phyloP scores from a whole-genome alignment of 1,140 invertebrate genomes.

The Drosophila sucinea region DNA sequence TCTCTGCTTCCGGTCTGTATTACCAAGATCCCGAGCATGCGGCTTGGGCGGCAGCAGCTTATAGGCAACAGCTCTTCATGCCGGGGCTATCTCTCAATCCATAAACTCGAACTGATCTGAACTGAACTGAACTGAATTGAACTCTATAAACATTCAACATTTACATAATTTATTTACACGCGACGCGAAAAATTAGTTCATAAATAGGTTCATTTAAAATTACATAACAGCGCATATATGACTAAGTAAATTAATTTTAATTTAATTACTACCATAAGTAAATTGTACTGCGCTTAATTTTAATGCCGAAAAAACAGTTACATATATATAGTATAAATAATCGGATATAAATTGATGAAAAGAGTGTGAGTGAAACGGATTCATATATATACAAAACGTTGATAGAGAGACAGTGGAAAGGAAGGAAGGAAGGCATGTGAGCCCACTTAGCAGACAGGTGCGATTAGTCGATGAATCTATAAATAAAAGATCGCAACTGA shows the following conservation, averaged over 20 bases:
- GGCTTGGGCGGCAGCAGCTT: slow-evolving; percentile 46
- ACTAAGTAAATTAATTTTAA: slow-evolving; percentile 71
- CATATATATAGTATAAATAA: slow-evolving; percentile 12
- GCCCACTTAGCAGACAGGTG: slow-evolving; percentile 51
- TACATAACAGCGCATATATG: slow-evolving; percentile 81
- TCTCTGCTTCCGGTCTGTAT: slow-evolving; percentile 14
- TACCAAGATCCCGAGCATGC: slow-evolving; percentile 49
- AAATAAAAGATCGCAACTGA: slow-evolving; percentile 7
- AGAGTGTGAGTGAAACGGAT: slow-evolving; percentile 16
- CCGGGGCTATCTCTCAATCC: slow-evolving; percentile 46
- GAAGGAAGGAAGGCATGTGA: slow-evolving; percentile 42
- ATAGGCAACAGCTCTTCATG: slow-evolving; percentile 42
- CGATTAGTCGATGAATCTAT: slow-evolving; percentile 41
- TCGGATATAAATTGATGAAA: neutral
- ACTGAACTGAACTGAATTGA: neutral
- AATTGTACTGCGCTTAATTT: slow-evolving; percentile 57
- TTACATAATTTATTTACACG: slow-evolving; percentile 81
- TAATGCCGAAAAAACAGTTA: slow-evolving; percentile 53
- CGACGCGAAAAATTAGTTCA: slow-evolving; percentile 65
- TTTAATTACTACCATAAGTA: slow-evolving; percentile 56
- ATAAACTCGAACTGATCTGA: neutral
- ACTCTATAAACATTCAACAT: slow-evolving; percentile 37
- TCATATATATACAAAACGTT: slow-evolving; percentile 39
- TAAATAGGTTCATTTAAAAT: slow-evolving; percentile 76
- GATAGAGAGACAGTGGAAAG: slow-evolving; percentile 17